Conservation (phyloP, 2,797 vertebrate genomes). For the Simalia tracyae region DNA sequence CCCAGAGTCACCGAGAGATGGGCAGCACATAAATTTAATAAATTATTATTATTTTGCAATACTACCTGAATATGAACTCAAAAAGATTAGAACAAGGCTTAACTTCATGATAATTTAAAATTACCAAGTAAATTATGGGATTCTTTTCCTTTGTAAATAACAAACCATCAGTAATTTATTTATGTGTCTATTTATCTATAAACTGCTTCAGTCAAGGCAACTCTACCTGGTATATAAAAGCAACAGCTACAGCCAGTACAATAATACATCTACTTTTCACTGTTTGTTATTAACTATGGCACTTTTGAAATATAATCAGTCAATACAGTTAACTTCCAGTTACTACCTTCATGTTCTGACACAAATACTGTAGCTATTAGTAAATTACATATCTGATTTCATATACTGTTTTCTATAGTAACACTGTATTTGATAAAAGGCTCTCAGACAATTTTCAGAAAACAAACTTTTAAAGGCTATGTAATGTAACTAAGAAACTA, state of each 20-base stretch:
- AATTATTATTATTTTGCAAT: too few species aligned
- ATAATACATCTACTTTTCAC: neutral
- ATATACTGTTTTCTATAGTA: neutral
- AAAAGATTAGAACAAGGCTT: neutral
- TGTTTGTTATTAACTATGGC: too few species aligned
- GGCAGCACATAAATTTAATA: too few species aligned
- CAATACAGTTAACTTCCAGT: neutral
- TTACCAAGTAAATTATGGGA: neutral
- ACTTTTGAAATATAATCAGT: neutral
- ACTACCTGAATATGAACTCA: neutral
- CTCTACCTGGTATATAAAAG: too few species aligned
- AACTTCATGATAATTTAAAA: neutral
- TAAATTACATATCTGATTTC: neutral
- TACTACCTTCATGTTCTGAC: neutral
- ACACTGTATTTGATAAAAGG: too few species aligned
- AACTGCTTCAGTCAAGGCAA: too few species aligned
- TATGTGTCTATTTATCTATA: too few species aligned
- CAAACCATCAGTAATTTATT: neutral
- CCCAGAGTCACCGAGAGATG: too few species aligned
- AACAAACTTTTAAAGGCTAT: neutral
- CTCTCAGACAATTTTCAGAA: too few species aligned
- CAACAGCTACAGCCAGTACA: too few species aligned
- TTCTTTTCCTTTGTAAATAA: neutral
- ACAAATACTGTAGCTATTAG: neutral
- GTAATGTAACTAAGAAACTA: neutral